Conservation (phyloP, 2,888 invertebrate genomes). For the Lasioglossum marginatum region DNA sequence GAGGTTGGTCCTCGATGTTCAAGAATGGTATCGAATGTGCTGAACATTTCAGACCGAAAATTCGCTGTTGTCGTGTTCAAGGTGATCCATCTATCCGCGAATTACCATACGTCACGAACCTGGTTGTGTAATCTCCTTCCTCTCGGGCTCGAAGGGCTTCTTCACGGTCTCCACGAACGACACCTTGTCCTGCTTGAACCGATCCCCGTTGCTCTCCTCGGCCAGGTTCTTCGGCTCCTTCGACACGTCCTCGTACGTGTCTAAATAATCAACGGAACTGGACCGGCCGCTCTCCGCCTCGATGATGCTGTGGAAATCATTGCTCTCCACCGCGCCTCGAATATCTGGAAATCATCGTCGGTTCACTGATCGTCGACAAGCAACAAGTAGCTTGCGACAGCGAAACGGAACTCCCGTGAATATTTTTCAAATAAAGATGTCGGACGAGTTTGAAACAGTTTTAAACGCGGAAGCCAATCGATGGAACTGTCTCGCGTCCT, state of each 20-base stretch:
- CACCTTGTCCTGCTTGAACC: constrained; percentile 58
- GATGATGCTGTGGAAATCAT: constrained; percentile 49
- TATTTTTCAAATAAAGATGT: background rate
- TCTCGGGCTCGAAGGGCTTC: constrained; percentile 42
- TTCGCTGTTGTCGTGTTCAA: background rate
- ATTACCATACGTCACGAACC: constrained; percentile 68
- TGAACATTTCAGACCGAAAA: background rate
- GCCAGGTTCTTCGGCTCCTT: constrained; percentile 61
- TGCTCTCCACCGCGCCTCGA: constrained; percentile 43
- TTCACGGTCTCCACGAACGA: constrained; percentile 56
- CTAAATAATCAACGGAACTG: constrained; percentile 41
- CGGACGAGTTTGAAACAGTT: background rate
- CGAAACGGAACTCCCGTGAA: background rate
- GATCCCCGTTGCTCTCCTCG: constrained; percentile 30
- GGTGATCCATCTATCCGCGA: constrained; percentile 53
- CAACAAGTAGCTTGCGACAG: background rate
- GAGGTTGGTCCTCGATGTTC: background rate
- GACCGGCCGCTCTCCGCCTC: constrained; percentile 45
- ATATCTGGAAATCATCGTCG: constrained; percentile 47
- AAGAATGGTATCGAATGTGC: background rate
- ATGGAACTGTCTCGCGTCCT: background rate
- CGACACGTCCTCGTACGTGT: constrained; percentile 41
- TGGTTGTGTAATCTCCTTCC: constrained; percentile 66
- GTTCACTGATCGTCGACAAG: background rate
- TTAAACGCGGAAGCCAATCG: constrained; percentile 21